phyloP scores from a whole-genome alignment of 2,113 vertebrate genomes.

The Gopherus flavomarginatus region DNA sequence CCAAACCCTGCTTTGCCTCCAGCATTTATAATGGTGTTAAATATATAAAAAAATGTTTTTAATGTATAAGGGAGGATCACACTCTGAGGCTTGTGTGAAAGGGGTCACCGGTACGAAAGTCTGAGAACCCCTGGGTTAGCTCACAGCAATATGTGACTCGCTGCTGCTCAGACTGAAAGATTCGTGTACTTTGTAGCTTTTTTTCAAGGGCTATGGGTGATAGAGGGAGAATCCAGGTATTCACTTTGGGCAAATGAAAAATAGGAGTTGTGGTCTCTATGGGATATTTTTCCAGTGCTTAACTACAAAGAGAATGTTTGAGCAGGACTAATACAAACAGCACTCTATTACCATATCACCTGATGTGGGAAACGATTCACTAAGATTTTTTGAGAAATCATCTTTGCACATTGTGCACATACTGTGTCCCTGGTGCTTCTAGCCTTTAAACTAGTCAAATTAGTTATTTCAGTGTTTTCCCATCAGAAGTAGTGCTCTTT shows the following conservation, averaged over 20 bases:
- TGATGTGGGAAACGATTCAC: neutral
- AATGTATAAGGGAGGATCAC: too few relatives aligned
- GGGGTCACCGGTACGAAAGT: too few relatives aligned
- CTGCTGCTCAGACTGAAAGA: constrained; percentile 27
- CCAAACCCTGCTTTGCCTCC: too few relatives aligned
- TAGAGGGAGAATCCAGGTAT: neutral
- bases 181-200: neutral
- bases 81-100: too few relatives aligned
- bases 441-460: neutral
- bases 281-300: neutral
- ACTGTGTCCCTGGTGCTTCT: neutral
- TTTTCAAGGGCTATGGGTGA: neutral
- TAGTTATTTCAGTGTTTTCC: too few relatives aligned
- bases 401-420: neutral
- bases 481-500: neutral
- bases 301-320: neutral
- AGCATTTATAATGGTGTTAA: too few relatives aligned
- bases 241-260: neutral
- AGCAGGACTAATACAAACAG: neutral
- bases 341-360: neutral
- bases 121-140: neutral
- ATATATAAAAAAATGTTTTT: too few relatives aligned
- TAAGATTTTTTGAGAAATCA: neutral
- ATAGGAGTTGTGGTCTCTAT: neutral
- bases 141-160: neutral